Evolutionary conservation across 1,140 invertebrate genomes (phyloP).

Genomic region (Nasonia longicornis): DNA sequence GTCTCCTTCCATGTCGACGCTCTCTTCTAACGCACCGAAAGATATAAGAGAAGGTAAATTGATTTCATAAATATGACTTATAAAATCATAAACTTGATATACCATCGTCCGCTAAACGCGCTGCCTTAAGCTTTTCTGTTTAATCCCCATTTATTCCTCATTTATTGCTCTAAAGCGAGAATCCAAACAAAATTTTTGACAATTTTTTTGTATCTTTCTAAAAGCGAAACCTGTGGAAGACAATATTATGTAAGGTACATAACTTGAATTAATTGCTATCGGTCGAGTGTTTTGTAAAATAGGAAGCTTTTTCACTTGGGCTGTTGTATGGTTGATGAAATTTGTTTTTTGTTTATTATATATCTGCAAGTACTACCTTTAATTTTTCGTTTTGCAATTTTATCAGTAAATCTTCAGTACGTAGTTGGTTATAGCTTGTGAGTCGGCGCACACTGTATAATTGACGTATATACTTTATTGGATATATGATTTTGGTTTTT

Average conservation of each 20-base stretch:
- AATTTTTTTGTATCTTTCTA: conserved; percentile 59
- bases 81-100: neutral
- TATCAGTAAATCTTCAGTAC: neutral
- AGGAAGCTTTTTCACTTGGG: conserved; percentile 51
- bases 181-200: neutral
- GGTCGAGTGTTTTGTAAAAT: conserved; percentile 45
- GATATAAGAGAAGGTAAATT: conserved; percentile 65
- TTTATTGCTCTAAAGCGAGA: neutral
- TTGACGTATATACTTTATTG: neutral
- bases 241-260: conserved; percentile 67
- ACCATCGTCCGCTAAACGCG: neutral
- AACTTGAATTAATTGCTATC: conserved; percentile 43
- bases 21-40: conserved; percentile 61
- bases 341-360: conserved; percentile 49
- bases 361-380: conserved; percentile 33
- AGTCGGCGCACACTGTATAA: neutral
- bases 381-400: neutral
- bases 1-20: conserved; percentile 62
- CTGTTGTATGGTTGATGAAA: conserved; percentile 38
- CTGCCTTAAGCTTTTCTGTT: neutral
- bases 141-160: neutral
- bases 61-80: neutral
- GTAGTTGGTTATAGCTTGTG: neutral
- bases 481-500: neutral
- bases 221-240: conserved; percentile 67